Evolutionary conservation across 2,797 vertebrate genomes (phyloP).

Genomic region (Etheostoma perlongum): DNA sequence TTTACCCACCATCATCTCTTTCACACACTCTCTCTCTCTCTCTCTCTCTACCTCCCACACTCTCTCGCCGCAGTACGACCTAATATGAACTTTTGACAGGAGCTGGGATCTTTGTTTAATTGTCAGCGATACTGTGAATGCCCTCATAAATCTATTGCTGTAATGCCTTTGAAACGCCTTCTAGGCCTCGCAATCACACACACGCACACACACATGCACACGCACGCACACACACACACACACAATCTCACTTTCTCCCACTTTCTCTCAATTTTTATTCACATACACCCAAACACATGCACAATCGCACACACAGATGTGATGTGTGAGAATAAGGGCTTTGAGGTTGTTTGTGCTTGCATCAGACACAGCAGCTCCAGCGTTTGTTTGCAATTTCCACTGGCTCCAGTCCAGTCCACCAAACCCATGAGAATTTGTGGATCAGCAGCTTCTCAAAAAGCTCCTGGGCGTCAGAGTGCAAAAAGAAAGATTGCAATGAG

Average conservation of each 20-base stretch:
- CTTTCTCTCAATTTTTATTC: slow-evolving; percentile 39
- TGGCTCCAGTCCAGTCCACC: slow-evolving; percentile 75
- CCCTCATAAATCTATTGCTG: slow-evolving; percentile 71
- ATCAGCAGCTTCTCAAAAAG: slow-evolving; percentile 82
- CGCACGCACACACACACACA: slow-evolving; percentile 10
- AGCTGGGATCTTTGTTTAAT: slow-evolving; percentile 75
- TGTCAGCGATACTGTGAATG: slow-evolving; percentile 69
- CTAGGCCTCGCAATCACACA: slow-evolving; percentile 45
- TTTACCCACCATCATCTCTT: slow-evolving; percentile 11
- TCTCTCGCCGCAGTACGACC: slow-evolving; percentile 63
- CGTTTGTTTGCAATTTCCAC: slow-evolving; percentile 81
- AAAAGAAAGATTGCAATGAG: slow-evolving; percentile 47
- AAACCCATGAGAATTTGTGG: slow-evolving; percentile 81
- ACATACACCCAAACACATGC: slow-evolving; percentile 49
- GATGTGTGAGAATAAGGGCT: slow-evolving; percentile 72
- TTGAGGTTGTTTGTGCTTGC: slow-evolving; percentile 76
- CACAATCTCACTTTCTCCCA: slow-evolving; percentile 23
- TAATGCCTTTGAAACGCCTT: slow-evolving; percentile 72
- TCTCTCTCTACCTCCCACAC: slow-evolving; percentile 32
- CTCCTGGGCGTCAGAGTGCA: slow-evolving; percentile 61
- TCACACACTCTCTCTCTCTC: slow-evolving; percentile 13
- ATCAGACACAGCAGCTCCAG: slow-evolving; percentile 72
- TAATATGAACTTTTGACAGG: slow-evolving; percentile 79
- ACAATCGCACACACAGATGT: slow-evolving; percentile 60
- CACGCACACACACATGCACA: slow-evolving; percentile 18